Evolutionary conservation across 2,888 invertebrate genomes (phyloP), one percentile per base, ranked within the genome.

Genomic region (Aethes cnicana): DNA sequence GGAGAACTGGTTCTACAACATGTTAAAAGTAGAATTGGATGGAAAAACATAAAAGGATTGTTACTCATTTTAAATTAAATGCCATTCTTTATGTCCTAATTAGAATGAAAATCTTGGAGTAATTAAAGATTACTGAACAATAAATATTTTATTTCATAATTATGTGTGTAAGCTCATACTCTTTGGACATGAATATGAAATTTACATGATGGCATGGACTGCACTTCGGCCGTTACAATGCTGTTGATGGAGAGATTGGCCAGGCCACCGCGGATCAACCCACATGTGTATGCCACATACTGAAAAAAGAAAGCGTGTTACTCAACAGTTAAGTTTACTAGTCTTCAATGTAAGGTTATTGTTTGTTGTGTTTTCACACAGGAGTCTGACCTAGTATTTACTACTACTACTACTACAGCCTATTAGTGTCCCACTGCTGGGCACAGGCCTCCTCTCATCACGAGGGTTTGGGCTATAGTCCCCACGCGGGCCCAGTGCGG

Each of bases 211-310:
- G 98, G 98, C 93, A 98, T 95, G 37, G 94, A 92, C 68, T 96
- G 95, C 8, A 98, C 95, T 89, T 98, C 98, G 3, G 98, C 98
- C 9, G 98, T 98, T 1, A 99, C 98, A 46, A 97, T 94, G 77
- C 97, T 96, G 68, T 94, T 95, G 57, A 98, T 95, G 53, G 98
- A 98, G 56, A 99, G 91, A 88, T 98, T 98, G 11, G 97, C 96
- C 56, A 99, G 88, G 37, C 98, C 97, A 23, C 99, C 99, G 72
- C 99, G 91, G 46, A 99, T 94, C 60, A 99, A 90, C 3, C 99
- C 99, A 87, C 98, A 98, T 0, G 99, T 98, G 74, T 98, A 98
- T 1, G 98, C 97, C 47, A 98, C 93, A 89, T 95, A 96, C 92
- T 94, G 85, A 50, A 91, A 91, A 53, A 66, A 64, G 53, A 57